These are phyloP conservation scores for Crotalus horridus DNA, from an alignment of 2,113 vertebrate genomes.

Conservation along the genomic window DNA sequence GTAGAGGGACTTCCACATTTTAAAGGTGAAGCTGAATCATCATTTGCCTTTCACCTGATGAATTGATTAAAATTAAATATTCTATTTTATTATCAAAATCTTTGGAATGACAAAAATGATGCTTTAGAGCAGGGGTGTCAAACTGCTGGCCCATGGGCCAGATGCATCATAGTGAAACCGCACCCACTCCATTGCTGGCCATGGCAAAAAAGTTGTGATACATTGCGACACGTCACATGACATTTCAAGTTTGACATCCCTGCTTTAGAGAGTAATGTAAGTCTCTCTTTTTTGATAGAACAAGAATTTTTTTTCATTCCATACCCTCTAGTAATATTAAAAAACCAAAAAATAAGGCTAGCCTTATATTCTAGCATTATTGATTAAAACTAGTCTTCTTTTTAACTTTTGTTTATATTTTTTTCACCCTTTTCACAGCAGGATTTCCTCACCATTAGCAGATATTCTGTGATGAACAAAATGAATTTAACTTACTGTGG, in stretches of 20 bases:
- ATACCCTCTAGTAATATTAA: neutral
- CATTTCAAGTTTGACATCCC: no score
- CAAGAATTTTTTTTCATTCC: neutral
- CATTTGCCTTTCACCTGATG: neutral
- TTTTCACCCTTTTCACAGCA: neutral
- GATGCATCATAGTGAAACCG: no score
- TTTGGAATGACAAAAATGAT: neutral
- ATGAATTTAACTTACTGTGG: neutral
- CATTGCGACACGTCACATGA: no score
- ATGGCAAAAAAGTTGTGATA: no score
- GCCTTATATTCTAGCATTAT: neutral
- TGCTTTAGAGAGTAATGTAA: neutral
- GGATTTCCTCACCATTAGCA: neutral
- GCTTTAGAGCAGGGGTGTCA: no score
- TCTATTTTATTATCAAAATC: neutral
- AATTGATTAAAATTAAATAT: neutral
- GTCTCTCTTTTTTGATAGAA: neutral
- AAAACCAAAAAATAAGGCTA: neutral
- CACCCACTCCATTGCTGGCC: no score
- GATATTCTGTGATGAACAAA: neutral
- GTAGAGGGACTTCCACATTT: neutral
- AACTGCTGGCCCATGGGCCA: no score
- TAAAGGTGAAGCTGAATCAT: neutral
- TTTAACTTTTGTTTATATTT: neutral
- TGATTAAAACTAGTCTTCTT: neutral